Evolutionary conservation across 2,888 invertebrate species (phyloP), one percentile per base, ranked within the genome.

Genomic region (Phyllotreta cruciferae): DNA sequence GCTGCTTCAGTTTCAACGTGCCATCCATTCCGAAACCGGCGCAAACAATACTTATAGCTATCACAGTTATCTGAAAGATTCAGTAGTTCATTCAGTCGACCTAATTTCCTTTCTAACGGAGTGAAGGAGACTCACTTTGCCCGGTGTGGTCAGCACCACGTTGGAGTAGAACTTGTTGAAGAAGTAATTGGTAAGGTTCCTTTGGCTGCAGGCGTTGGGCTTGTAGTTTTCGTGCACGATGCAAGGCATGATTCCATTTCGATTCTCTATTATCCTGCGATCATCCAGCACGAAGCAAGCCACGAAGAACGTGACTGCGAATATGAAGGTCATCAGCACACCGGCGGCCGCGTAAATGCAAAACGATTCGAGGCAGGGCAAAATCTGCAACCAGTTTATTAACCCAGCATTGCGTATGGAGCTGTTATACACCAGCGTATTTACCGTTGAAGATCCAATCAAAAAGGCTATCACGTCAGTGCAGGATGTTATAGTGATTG

Each of bases 391-490:
- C n/a, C n/a, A n/a, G n/a, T n/a, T n/a, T n/a, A n/a, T n/a, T n/a
- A n/a, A n/a, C n/a, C n/a, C n/a, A n/a, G n/a, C n/a, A n/a, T n/a
- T n/a, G n/a, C n/a, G n/a, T n/a, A n/a, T n/a, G n/a, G n/a, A n/a
- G n/a, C n/a, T n/a, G n/a, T n/a, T n/a, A n/a, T n/a, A n/a, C n/a
- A n/a, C n/a, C n/a, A n/a, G n/a, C n/a, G n/a, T n/a, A n/a, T n/a
- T 79, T 78, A 88, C 88, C 55, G 93, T 93, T 11, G 90, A 88
- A 36, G 92, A 87, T 41, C 93, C 93, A 64, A 93, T 89, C 57
- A 90, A 82, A 74, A 93, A 89, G 39, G 93, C 93, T 35, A 90
- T 86, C 54, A 92, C 88, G 78, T 93, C 93, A 0, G 93, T 93
- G 68, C 93, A 83, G 0, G 93, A 92, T 4, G 93, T 93, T 14